Base-by-base conservation (phyloP, 2,797 vertebrate genomes). In the Sebastes dallii region DNA sequence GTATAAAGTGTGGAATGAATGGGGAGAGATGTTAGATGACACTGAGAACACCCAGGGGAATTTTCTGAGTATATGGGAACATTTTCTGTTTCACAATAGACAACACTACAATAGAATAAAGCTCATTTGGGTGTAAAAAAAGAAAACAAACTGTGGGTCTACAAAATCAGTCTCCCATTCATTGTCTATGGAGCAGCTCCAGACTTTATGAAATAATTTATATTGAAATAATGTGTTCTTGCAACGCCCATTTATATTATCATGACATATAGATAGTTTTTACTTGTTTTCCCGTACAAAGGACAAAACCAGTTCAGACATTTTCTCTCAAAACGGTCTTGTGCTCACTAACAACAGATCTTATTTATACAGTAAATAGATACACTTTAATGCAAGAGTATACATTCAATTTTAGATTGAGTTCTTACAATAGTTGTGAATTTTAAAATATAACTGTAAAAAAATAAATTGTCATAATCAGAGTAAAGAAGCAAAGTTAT, bases 341-440 rank as follows among this genome's bases (percentile, higher is more conserved):
- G 18, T 54, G 12, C 29, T 68, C 50, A 22, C 25, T 32, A 32
- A 54, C 7, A 54, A 4, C 16, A 68, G 3, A 16, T 16, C 8
- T 13, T 61, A n/a, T n/a, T 66, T n/a, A 5, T 50, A 66, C 39
- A 50, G 64, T 46, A 18, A 12, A n/a, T 29, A 22, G 1, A 52
- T 32, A 24, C 14, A 66, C 9, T 27, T 11, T 46, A 27, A 12
- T 66, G 8, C 32, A 36, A 62, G 25, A 30, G 3, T 60, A 27
- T 12, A 42, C 8, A 18, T 6, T 16, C 0, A 1, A 25, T 42
- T 25, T 24, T 32, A 58, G 1, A 39, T 39, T 36, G 14, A 0
- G 3, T 55, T 58, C 5, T 18, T 9, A 16, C 14, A 8, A 20
- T 10, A 10, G 18, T 6, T 25, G 13, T 27, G 36, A 42, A 42